Evolutionary conservation across 1,140 invertebrate genomes (phyloP).

Genomic region (Drosophila pandora): DNA sequence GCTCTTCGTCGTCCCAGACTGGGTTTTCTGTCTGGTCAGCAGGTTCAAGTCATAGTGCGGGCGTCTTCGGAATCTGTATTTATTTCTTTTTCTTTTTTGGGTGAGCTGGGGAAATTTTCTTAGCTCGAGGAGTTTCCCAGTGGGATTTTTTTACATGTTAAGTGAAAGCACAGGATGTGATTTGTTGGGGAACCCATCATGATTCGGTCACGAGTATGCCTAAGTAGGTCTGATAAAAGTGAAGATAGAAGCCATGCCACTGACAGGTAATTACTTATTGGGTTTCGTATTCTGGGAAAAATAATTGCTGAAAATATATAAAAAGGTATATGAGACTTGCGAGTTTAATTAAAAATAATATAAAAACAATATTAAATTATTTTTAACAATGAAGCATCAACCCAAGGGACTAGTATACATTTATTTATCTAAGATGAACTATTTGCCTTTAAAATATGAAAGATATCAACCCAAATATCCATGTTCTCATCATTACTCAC

Average conservation of each 20-base stretch:
- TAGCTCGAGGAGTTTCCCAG: conserved; percentile 28
- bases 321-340: too few relatives aligned
- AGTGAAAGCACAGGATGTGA: conserved; percentile 50
- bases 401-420: too few relatives aligned
- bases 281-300: conserved; percentile 1
- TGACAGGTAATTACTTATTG: neutral
- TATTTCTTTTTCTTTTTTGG: neutral
- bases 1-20: conserved; percentile 16
- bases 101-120: conserved; percentile 31
- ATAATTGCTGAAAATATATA: neutral
- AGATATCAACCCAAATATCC: neutral
- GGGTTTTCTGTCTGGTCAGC: conserved; percentile 27
- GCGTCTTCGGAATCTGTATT: conserved; percentile 14
- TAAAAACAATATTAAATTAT: too few relatives aligned
- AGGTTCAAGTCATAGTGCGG: conserved; percentile 48
- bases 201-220: conserved; percentile 9
- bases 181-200: conserved; percentile 20
- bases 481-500: conserved; percentile 14
- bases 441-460: neutral
- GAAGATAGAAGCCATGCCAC: neutral
- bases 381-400: too few relatives aligned
- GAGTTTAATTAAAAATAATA: too few relatives aligned
- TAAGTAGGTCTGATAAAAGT: conserved; percentile 13
- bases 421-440: neutral
- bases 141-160: conserved; percentile 15